phyloP scores from a whole-genome alignment of 2,113 vertebrate species.

The Thryonomys swinderianus region DNA sequence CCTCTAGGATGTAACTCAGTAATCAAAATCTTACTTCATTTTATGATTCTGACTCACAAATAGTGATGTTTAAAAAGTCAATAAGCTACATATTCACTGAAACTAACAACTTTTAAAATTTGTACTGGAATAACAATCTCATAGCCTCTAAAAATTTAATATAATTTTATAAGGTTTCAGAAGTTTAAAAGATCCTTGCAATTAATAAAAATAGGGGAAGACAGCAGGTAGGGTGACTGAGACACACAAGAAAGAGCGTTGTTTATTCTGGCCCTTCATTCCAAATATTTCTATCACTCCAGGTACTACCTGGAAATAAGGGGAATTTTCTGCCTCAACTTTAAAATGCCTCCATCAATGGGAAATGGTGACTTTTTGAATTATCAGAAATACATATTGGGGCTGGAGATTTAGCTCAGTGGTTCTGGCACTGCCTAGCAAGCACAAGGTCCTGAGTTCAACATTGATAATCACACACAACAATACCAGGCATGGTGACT shows the following conservation, averaged over 20 bases:
- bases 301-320: too few species aligned
- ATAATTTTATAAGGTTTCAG: neutral
- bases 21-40: neutral
- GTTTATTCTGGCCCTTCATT: neutral
- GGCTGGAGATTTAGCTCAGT: too few species aligned
- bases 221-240: accelerated
- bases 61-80: neutral
- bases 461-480: too few species aligned
- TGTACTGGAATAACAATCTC: neutral
- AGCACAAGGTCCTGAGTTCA: too few species aligned
- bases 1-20: neutral
- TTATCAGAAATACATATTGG: neutral
- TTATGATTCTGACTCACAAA: neutral
- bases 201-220: neutral
- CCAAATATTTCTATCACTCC: neutral
- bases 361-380: neutral
- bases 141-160: neutral
- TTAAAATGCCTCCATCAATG: neutral
- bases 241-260: too few species aligned
- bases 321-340: neutral
- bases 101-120: neutral
- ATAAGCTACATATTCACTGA: neutral
- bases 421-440: too few species aligned
- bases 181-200: neutral
- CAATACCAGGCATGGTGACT: too few species aligned